Conservation (phyloP, 2,113 vertebrate genomes). For the Periophthalmodon schlosseri region DNA sequence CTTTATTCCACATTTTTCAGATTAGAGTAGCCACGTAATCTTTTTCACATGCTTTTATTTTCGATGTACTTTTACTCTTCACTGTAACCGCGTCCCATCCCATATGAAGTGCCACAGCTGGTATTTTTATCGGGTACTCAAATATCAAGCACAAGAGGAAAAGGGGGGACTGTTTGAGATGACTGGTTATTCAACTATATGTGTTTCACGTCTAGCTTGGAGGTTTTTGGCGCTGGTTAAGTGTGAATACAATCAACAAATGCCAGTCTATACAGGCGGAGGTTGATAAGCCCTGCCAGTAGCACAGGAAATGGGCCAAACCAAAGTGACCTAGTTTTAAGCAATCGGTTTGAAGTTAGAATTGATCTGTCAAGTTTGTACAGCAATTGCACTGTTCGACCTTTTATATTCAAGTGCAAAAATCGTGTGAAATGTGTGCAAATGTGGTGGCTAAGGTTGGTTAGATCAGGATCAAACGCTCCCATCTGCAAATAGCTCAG, state of each 20-base stretch:
- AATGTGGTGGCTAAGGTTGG: not conserved
- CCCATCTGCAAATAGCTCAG: not conserved
- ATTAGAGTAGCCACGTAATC: slow-evolving; percentile 14
- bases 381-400: not conserved
- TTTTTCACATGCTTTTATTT: not conserved
- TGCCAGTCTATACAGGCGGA: not conserved
- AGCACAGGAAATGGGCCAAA: slow-evolving; percentile 14
- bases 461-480: not conserved
- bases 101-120: slow-evolving; percentile 39
- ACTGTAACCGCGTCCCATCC: slow-evolving; percentile 1
- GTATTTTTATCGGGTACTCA: slow-evolving; percentile 73
- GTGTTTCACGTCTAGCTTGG: slow-evolving; percentile 12
- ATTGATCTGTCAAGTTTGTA: not conserved
- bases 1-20: slow-evolving; percentile 8
- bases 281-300: not conserved
- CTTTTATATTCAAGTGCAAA: not conserved
- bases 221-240: not conserved
- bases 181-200: slow-evolving; percentile 31
- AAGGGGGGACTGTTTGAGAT: slow-evolving; percentile 10
- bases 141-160: slow-evolving; percentile 47
- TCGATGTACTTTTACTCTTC: slow-evolving; percentile 17
- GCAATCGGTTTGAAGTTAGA: not conserved
- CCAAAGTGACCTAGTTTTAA: slow-evolving; percentile 43
- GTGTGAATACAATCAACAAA: slow-evolving; percentile 29
- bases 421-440: not conserved